A percentile compares a stretch with the other conserved stretches of the same genome.
phyloP scores from a whole-genome alignment of 1,140 invertebrate genomes.

The Reticulitermes speratus region DNA sequence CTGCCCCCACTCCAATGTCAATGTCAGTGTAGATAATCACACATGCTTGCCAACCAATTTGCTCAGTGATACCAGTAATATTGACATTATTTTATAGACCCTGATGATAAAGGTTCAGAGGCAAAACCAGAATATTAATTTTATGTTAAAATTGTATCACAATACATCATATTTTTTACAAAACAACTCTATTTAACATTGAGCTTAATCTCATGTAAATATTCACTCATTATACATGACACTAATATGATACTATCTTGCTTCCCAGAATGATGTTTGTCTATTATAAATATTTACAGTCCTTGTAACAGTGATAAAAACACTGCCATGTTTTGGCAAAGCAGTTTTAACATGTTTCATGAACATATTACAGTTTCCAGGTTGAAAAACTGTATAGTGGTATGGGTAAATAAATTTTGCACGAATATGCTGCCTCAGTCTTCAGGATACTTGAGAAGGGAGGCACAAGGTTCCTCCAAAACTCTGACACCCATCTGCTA shows the following conservation, averaged over 20 bases:
- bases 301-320: conserved; percentile 1
- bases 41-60: neutral
- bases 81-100: neutral
- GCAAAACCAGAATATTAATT: neutral
- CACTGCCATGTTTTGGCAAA: neutral
- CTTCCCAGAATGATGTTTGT: neutral
- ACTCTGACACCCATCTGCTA: no score
- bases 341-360: conserved; percentile 11
- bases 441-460: no score
- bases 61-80: neutral
- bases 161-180: neutral
- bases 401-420: no score
- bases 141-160: neutral
- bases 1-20: neutral
- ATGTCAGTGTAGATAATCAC: neutral
- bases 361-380: no score
- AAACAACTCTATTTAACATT: neutral
- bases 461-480: no score
- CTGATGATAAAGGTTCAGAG: neutral
- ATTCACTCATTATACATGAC: neutral
- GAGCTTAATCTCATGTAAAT: neutral
- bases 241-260: neutral
- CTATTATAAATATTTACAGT: neutral
- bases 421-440: no score
- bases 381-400: no score